Conservation (phyloP, 1,140 invertebrate genomes). For the Drosophila insularis region DNA sequence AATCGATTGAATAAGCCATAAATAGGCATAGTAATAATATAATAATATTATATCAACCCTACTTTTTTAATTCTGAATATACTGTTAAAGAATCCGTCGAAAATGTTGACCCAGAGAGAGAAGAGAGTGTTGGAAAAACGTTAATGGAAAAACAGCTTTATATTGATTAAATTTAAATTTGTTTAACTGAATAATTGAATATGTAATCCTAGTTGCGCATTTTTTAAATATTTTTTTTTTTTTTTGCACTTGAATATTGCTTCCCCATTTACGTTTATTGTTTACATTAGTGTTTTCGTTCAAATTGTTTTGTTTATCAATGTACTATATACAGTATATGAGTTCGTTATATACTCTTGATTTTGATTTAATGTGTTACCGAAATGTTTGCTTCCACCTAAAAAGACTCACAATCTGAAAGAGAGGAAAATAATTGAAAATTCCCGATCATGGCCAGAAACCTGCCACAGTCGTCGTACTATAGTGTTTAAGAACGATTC, state of each 20-base stretch:
- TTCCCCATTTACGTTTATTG: constrained; percentile 44
- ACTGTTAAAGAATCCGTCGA: constrained; percentile 17
- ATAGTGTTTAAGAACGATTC: constrained; percentile 50
- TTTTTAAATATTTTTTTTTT: constrained; percentile 28
- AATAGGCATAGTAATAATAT: constrained; percentile 21
- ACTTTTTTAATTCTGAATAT: constrained; percentile 11
- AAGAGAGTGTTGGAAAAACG: constrained; percentile 17
- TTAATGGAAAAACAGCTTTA: constrained; percentile 74
- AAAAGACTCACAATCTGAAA: neutral
- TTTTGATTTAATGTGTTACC: constrained; percentile 28
- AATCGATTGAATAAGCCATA: constrained; percentile 42
- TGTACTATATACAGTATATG: constrained; percentile 25
- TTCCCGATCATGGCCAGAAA: constrained; percentile 36
- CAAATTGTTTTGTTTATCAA: constrained; percentile 52
- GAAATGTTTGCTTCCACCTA: constrained; percentile 43
- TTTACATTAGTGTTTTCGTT: constrained; percentile 52
- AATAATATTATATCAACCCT: constrained; percentile 21
- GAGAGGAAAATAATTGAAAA: constrained; percentile 21
- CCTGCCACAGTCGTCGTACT: constrained; percentile 53
- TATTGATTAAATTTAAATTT: constrained; percentile 71
- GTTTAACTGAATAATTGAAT: constrained; percentile 56
- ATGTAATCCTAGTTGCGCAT: constrained; percentile 43
- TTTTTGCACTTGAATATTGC: constrained; percentile 2
- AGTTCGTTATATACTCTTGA: constrained; percentile 17
- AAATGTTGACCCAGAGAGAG: neutral